Conservation (phyloP, 2,888 invertebrate species). For the Helleia helle region DNA sequence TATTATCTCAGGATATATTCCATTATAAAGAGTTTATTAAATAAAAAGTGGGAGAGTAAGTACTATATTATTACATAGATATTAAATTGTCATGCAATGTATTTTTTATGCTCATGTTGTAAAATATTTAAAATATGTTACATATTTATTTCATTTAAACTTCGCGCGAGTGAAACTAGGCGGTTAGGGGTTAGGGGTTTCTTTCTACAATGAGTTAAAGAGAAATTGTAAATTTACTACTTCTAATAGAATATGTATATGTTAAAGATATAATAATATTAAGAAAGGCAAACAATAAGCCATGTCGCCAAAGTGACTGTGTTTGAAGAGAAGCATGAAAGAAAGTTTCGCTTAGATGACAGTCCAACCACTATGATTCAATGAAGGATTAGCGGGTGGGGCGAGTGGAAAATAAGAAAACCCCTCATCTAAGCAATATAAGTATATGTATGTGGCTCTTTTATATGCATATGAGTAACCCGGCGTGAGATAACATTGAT, state of each 20-base stretch:
- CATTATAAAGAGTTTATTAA: too few species aligned
- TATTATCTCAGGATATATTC: too few species aligned
- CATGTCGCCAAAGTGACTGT: neutral
- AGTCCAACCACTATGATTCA: constrained; percentile 41
- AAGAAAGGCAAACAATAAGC: constrained; percentile 28
- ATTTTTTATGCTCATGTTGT: too few species aligned
- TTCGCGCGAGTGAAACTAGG: too few species aligned
- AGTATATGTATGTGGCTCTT: neutral
- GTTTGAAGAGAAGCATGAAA: constrained; percentile 31
- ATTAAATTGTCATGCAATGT: too few species aligned
- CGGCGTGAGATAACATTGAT: constrained; percentile 30
- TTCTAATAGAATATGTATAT: neutral
- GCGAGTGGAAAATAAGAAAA: constrained; percentile 37
- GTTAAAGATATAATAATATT: neutral
- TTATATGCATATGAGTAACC: neutral
- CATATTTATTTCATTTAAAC: too few species aligned
- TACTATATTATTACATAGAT: too few species aligned
- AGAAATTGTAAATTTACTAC: too few species aligned
- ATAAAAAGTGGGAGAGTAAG: too few species aligned
- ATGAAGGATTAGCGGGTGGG: constrained; percentile 58
- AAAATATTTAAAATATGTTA: too few species aligned
- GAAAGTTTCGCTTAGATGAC: constrained; percentile 54
- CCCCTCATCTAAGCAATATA: constrained; percentile 1
- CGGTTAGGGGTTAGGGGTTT: too few species aligned
- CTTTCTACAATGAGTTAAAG: too few species aligned